A percentile compares a stretch with the other conserved stretches of the same genome.
These are phyloP conservation scores for Benitochromis conjunctus DNA, from an alignment of 2,113 vertebrate genomes.

Conservation along the genomic window DNA sequence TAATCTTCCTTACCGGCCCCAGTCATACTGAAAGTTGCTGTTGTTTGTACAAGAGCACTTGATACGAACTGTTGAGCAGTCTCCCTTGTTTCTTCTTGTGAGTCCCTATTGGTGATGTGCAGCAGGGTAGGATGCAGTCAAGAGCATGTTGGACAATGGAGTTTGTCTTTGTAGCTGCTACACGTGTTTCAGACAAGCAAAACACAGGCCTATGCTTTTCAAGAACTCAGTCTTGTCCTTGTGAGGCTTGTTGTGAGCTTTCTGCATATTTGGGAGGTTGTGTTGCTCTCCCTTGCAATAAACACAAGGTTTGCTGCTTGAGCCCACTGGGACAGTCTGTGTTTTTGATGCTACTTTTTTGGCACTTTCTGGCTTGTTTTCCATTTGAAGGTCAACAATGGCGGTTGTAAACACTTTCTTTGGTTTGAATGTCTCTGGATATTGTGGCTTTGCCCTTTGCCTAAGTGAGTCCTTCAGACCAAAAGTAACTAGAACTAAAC, in stretches of 20 bases:
- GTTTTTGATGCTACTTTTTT: no score
- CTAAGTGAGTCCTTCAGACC: no score
- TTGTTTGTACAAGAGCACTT: background rate
- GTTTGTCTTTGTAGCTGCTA: background rate
- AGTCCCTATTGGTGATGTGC: background rate
- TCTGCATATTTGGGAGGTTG: background rate
- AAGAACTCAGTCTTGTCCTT: background rate
- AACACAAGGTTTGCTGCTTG: conserved; percentile 7
- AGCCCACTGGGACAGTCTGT: background rate
- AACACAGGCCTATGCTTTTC: background rate
- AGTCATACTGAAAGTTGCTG: background rate
- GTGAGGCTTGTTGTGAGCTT: no score
- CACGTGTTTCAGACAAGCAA: background rate
- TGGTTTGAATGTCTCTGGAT: no score
- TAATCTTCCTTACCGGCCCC: background rate
- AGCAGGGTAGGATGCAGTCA: background rate
- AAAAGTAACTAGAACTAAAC: no score
- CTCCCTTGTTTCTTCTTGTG: background rate
- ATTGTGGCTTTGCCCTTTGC: no score
- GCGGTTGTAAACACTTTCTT: no score
- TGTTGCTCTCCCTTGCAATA: background rate
- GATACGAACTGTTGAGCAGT: background rate
- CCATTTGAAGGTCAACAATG: no score
- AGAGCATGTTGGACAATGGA: background rate
- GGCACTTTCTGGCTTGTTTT: no score